Conservation (phyloP, 2,888 invertebrate genomes). For the Drosophila neutralis region DNA sequence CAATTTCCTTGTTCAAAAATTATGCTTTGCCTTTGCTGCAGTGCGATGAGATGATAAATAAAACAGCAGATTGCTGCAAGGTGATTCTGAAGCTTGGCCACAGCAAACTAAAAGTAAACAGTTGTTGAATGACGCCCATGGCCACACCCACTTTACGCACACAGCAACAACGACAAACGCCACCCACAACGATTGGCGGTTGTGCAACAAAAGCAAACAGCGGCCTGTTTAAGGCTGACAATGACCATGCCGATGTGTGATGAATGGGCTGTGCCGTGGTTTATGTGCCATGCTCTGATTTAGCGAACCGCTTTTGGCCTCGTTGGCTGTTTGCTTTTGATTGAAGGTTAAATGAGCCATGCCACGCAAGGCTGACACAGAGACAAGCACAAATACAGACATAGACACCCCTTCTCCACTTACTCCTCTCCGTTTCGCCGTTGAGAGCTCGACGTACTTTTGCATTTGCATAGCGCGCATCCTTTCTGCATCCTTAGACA, state of each 20-base stretch:
- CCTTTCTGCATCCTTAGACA: conserved; percentile 65
- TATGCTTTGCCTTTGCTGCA: conserved; percentile 62
- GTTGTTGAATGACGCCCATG: conserved; percentile 37
- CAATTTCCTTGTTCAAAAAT: conserved; percentile 76
- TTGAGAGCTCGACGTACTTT: conserved; percentile 21
- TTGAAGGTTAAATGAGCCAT: conserved; percentile 81
- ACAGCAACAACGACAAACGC: background rate
- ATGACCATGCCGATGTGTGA: conserved; percentile 56
- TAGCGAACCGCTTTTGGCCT: conserved; percentile 42
- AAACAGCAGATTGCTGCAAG: conserved; percentile 42
- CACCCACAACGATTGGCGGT: conserved; percentile 40
- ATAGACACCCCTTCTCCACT: background rate
- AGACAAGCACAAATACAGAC: conserved; percentile 4
- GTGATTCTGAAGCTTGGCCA: conserved; percentile 37
- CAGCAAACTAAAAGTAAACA: conserved; percentile 66
- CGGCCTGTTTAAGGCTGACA: conserved; percentile 43
- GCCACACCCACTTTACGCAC: conserved; percentile 17
- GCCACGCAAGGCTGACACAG: conserved; percentile 39
- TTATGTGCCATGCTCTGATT: conserved; percentile 45
- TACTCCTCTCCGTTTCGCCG: background rate
- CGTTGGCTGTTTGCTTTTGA: conserved; percentile 65
- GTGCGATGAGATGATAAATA: conserved; percentile 53
- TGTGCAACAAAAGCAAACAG: conserved; percentile 28
- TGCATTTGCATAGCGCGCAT: conserved; percentile 55
- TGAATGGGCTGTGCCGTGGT: conserved; percentile 21